Evolutionary conservation across 2,113 vertebrate species (phyloP), one percentile per base, ranked within the genome.

Genomic region (Patagioenas fasciata): DNA sequence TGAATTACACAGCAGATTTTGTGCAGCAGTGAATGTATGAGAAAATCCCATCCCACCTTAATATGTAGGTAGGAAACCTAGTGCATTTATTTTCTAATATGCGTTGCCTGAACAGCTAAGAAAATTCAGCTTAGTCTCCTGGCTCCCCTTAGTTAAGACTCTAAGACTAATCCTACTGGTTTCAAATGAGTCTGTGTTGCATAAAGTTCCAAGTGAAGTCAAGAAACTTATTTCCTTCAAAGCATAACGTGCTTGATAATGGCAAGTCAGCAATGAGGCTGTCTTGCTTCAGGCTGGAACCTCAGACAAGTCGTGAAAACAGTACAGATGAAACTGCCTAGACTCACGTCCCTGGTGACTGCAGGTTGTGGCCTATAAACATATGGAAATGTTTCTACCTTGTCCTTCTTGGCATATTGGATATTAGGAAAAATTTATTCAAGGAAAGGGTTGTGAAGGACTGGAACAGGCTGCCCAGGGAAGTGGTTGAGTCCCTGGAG

Each of bases 291-390:
- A 20, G 28, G 12, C n/a, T 81, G 60, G 16, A 4, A 51, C n/a
- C 18, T n/a, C 50, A 82, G 74, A 15, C 5, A 77, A 75, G 13
- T 47, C 9, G 14, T 53, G n/a, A 72, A 69, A 84, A 28, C 26
- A 82, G 29, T 18, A 29, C 0, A 0, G 31, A n/a, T 75, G 38
- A 42, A 58, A 57, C 23, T 72, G 19, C 36, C 36, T 9, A 36
- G 8, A 5, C 31, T 47, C 18, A 42, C 21, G 16, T 56, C 7
- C 28, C 21, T 24, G 24, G 26, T 38, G 16, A 26, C 36, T 58
- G 53, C 24, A 57, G 28, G 13, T 61, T 66, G 23, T 62, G 60
- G 18, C 8, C 38, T 80, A 32, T 9, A 51, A 77, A 80, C 40
- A 40, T 1, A 31, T 29, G 47, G 28, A 70, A 80, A 56, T 50